Conservation (phyloP, 2,888 invertebrate species). For the Coelinius sp. region DNA sequence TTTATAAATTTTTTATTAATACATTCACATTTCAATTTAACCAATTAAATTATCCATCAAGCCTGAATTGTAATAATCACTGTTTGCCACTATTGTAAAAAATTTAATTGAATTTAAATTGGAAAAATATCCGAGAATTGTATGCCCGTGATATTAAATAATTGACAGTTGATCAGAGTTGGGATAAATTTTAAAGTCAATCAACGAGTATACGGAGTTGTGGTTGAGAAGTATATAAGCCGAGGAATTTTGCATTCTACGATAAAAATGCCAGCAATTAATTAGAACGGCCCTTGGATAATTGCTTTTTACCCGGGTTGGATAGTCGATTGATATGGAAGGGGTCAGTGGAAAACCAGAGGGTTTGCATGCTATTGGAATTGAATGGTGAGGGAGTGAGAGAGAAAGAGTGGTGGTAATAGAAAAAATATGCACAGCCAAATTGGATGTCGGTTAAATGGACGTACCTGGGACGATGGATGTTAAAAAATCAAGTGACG, state of each 20-base stretch:
- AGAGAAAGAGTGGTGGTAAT: constrained; percentile 36
- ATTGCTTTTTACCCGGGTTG: constrained; percentile 49
- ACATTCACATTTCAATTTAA: background rate
- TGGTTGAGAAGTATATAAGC: constrained; percentile 44
- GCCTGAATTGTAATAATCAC: too few species aligned
- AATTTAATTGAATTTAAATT: background rate
- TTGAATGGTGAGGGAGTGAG: background rate
- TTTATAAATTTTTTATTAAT: background rate
- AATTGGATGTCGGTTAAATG: constrained; percentile 55
- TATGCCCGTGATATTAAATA: background rate
- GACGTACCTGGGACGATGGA: constrained; percentile 46
- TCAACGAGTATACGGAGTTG: constrained; percentile 33
- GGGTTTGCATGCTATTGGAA: constrained; percentile 27
- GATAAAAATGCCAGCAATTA: constrained; percentile 51
- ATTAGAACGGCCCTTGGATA: constrained; percentile 51
- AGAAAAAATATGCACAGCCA: constrained; percentile 49
- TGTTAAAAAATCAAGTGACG: constrained; percentile 50
- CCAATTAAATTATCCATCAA: background rate
- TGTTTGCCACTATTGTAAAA: background rate
- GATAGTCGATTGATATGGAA: constrained; percentile 44
- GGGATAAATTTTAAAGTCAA: constrained; percentile 26
- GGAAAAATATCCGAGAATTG: background rate
- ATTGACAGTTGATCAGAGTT: constrained; percentile 8
- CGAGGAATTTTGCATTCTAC: constrained; percentile 50
- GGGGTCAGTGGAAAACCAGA: constrained; percentile 6